A percentile compares a stretch with the other conserved stretches of the same genome.
Evolutionary conservation across 2,888 invertebrate species (phyloP).

Genomic region (Drosophila multiciliata): DNA sequence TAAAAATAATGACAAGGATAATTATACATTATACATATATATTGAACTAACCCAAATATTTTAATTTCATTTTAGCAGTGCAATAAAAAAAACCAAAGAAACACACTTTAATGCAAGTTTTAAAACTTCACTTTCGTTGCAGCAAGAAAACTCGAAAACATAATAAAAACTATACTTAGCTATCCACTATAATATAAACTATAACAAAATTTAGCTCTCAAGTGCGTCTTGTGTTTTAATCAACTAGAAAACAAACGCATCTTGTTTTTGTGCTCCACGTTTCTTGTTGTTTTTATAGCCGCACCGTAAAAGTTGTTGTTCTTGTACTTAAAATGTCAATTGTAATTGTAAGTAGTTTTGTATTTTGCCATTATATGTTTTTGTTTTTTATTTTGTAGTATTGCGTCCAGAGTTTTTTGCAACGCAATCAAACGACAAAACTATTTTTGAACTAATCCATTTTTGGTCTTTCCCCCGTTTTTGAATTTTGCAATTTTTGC

Average conservation of each 20-base stretch:
- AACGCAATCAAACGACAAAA: slow-evolving; percentile 17
- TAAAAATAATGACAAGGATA: slow-evolving; percentile 10
- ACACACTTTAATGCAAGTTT: slow-evolving; percentile 43
- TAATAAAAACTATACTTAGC: slow-evolving; percentile 26
- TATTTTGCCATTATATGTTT: slow-evolving; percentile 36
- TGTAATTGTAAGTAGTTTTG: slow-evolving; percentile 63
- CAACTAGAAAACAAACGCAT: slow-evolving; percentile 21
- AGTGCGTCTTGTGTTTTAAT: slow-evolving; percentile 37
- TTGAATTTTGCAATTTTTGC: slow-evolving; percentile 71
- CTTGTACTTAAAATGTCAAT: slow-evolving; percentile 39
- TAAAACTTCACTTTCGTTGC: slow-evolving; percentile 64
- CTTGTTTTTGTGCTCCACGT: slow-evolving; percentile 44
- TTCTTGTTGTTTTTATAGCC: slow-evolving; percentile 37
- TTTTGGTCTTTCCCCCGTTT: slow-evolving; percentile 75
- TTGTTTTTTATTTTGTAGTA: slow-evolving; percentile 5
- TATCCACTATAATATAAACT: slow-evolving; percentile 18
- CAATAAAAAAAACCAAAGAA: slow-evolving; percentile 26
- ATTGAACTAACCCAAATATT: slow-evolving; percentile 47
- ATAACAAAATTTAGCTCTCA: slow-evolving; percentile 16
- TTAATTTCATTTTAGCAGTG: slow-evolving; percentile 60
- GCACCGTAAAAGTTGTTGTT: slow-evolving; percentile 48
- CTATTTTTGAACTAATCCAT: slow-evolving; percentile 72
- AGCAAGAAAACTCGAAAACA: slow-evolving; percentile 42
- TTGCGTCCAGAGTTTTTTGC: slow-evolving; percentile 40
- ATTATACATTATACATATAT: slow-evolving; percentile 3